Evolutionary conservation across 1,140 invertebrate genomes (phyloP).

Genomic region (Diploscapter pachys): DNA sequence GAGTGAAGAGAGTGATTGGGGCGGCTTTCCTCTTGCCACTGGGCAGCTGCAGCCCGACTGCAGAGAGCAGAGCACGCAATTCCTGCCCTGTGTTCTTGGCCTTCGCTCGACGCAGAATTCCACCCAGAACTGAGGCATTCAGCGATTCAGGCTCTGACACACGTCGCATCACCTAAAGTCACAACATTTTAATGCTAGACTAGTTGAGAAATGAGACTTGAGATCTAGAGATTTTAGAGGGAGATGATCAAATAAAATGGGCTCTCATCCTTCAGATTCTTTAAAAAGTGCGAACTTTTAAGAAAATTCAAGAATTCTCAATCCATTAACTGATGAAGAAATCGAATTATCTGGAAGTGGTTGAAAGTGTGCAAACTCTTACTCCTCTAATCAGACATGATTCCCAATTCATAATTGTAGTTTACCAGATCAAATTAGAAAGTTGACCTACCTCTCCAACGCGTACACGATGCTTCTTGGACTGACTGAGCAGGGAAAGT

Average conservation of each 20-base stretch:
- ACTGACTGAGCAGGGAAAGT: conserved; percentile 1
- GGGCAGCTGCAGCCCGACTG: conserved; percentile 5
- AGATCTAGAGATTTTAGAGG: neutral
- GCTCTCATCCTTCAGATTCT: neutral
- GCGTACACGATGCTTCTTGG: conserved; percentile 2
- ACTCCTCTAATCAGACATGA: neutral
- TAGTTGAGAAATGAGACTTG: neutral
- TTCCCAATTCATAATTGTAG: neutral
- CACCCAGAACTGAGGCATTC: conserved; percentile 17
- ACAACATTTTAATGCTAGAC: neutral
- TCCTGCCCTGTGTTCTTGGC: conserved; percentile 15
- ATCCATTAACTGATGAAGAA: neutral
- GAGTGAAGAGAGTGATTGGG: conserved; percentile 16
- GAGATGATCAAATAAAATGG: neutral
- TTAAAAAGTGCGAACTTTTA: neutral
- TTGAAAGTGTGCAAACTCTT: no score
- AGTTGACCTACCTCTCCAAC: conserved; percentile 15
- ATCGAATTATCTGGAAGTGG: neutral
- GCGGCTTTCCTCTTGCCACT: conserved; percentile 16
- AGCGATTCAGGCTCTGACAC: conserved; percentile 6
- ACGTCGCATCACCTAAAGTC: conserved; percentile 11
- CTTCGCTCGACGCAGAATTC: conserved; percentile 14
- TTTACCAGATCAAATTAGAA: neutral
- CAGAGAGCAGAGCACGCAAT: neutral
- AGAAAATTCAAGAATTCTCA: neutral